A percentile compares a stretch with the other conserved stretches of the same genome.
Conservation (phyloP, 2,113 vertebrate species). For the Anthoscopus minutus region DNA sequence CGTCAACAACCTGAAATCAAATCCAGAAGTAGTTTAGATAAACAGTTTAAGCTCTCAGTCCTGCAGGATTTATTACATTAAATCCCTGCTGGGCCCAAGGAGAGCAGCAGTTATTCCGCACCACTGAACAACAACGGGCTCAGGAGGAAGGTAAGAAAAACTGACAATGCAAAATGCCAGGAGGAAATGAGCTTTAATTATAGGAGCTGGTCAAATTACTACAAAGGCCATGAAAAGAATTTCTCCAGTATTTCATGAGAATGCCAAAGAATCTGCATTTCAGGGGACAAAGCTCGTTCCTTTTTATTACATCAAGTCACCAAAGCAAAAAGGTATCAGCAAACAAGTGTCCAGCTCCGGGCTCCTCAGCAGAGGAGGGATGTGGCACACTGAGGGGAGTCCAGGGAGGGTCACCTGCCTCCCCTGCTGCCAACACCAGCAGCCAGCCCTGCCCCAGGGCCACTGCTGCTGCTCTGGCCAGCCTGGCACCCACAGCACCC, state of each 20-base stretch:
- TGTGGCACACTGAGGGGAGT: accelerated
- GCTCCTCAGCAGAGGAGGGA: background rate
- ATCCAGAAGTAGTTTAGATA: background rate
- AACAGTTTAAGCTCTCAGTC: background rate
- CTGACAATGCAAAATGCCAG: background rate
- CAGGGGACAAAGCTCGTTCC: background rate
- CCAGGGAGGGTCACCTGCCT: background rate
- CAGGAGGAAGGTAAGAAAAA: background rate
- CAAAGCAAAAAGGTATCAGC: background rate
- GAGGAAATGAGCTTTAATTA: background rate
- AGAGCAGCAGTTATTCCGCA: background rate
- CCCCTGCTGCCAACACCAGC: background rate
- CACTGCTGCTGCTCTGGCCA: background rate
- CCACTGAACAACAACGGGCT: accelerated
- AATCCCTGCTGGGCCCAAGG: background rate
- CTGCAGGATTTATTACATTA: background rate
- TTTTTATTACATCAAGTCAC: background rate
- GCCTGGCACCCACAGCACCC: background rate
- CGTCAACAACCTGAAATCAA: constrained; percentile 72
- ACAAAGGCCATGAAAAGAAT: background rate
- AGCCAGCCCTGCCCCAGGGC: background rate
- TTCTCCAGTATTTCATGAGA: background rate
- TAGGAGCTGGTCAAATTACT: background rate
- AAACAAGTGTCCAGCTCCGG: background rate
- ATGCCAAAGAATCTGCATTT: background rate